Evolutionary conservation across 1,140 invertebrate genomes (phyloP), one percentile per base, ranked within the genome.

Genomic region (Heliconius melpomene): DNA sequence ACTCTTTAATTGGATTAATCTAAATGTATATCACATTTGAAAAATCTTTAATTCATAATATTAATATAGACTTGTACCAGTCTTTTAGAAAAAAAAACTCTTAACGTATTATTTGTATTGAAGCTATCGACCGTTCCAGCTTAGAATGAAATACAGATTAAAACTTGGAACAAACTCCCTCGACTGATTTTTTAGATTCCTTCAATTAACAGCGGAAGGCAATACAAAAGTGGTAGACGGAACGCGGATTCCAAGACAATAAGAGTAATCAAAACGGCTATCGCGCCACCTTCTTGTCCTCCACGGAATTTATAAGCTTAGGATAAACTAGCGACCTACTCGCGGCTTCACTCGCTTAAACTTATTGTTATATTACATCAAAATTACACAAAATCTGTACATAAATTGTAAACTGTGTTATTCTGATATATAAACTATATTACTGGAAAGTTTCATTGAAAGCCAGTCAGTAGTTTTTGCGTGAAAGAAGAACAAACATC

Each of bases 171-270:
- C 79, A 74, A 32, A 57, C 70, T 23, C 70, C 60, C 50, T 36
- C 3, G n/a, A 54, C 74, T 72, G 83, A 79, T 87, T 90, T 87
- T 89, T 87, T 82, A 79, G 79, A 84, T 83, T 84, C 82, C 78
- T 85, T 81, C 84, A 87, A 89, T 89, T 89, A 89, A 89, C 86
- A 85, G 81, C 85, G 82, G 82, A 76, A 78, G 81, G 84, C 86
- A 80, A 79, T 83, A 91, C 89, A 90, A 90, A 86, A 85, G 86
- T 83, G 75, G 79, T 85, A 84, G 84, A 85, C 87, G 85, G 84
- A 83, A 83, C 87, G 85, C 85, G 85, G 87, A 87, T 88, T 87
- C 20, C 81, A 89, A 91, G 88, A 91, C 89, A 91, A 91, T 89
- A 78, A 85, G 78, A 82, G 88, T 88, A 90, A 91, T 91, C 88